Evolutionary conservation across 2,888 invertebrate genomes (phyloP).

Genomic region (Metacarcinus magister): DNA sequence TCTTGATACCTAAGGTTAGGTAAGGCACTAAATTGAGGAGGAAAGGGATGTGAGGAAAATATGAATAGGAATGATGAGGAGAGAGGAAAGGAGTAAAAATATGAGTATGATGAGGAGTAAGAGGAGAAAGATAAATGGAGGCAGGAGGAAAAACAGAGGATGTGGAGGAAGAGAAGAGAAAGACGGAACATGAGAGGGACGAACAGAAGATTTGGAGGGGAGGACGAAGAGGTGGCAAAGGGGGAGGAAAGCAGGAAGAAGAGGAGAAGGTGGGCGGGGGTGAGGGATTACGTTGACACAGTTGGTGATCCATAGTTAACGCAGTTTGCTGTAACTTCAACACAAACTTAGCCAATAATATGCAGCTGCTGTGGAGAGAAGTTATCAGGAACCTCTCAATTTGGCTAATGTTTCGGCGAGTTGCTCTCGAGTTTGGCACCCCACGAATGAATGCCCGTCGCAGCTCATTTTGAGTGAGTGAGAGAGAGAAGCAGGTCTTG

Average conservation of each 20-base stretch:
- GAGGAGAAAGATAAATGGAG: not conserved
- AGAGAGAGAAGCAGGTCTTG: not conserved
- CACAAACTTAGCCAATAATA: slow-evolving; percentile 21
- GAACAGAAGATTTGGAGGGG: not conserved
- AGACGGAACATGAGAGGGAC: not conserved
- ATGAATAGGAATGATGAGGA: not conserved
- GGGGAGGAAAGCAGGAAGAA: not conserved
- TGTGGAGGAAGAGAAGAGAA: not conserved
- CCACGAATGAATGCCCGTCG: not conserved
- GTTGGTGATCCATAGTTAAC: not conserved
- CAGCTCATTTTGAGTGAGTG: not conserved
- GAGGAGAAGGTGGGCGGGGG: not conserved
- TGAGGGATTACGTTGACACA: slow-evolving; percentile 12
- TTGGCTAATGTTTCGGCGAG: not conserved
- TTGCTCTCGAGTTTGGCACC: not conserved
- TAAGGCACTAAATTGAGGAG: too few species aligned
- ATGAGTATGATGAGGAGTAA: not conserved
- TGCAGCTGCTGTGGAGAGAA: slow-evolving; percentile 1
- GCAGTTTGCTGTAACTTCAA: not conserved
- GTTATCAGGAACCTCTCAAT: not conserved
- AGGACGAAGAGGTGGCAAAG: not conserved
- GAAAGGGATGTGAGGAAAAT: too few species aligned
- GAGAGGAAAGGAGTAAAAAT: not conserved
- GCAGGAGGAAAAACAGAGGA: not conserved
- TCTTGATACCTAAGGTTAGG: not conserved